Conservation (phyloP, 2,888 invertebrate species). For the Biston stratarius region DNA sequence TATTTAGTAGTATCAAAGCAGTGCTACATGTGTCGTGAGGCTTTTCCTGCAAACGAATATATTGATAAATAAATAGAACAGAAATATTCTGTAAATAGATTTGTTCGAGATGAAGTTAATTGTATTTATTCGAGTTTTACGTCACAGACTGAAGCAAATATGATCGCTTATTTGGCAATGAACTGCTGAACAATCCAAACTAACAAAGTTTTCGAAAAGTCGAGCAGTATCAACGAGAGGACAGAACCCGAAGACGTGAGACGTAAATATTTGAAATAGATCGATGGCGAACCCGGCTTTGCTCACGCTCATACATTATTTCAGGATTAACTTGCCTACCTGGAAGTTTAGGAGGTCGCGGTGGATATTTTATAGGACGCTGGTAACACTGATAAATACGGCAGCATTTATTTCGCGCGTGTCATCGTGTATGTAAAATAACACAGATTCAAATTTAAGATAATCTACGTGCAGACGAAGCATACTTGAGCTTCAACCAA, state of each 20-base stretch:
- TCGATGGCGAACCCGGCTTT: conserved; percentile 39
- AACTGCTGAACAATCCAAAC: no score
- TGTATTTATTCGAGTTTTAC: no score
- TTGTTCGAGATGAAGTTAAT: no score
- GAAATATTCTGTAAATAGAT: no score
- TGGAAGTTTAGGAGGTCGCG: conserved; percentile 28
- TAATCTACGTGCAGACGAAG: not conserved
- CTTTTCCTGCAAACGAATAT: no score
- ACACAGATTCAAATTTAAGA: not conserved
- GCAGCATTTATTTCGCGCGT: conserved; percentile 12
- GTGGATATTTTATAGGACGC: conserved; percentile 24
- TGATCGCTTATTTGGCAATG: no score
- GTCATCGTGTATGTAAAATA: not conserved
- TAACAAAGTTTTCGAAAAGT: not conserved
- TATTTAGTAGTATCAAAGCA: no score
- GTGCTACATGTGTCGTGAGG: no score
- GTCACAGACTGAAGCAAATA: no score
- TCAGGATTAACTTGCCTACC: conserved; percentile 34
- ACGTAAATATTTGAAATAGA: conserved; percentile 44
- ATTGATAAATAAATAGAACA: no score
- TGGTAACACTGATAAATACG: conserved; percentile 20
- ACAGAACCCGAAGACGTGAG: conserved; percentile 18
- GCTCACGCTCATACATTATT: conserved; percentile 43
- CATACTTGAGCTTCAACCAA: no score
- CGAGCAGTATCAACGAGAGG: conserved; percentile 2